Conservation (phyloP, 2,888 invertebrate genomes). For the Buathra laborator region DNA sequence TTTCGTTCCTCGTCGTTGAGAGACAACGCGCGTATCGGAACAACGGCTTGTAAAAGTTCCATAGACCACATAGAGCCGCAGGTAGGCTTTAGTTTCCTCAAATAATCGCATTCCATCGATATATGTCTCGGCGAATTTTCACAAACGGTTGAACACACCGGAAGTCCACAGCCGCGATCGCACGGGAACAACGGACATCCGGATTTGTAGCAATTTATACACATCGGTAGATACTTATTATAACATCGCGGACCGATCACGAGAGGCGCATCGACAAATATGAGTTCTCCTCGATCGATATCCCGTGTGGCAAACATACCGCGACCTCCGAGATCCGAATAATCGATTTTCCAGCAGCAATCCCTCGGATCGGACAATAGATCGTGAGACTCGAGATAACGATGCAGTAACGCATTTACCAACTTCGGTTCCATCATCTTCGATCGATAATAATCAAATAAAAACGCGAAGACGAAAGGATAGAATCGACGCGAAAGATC, state of each 20-base stretch:
- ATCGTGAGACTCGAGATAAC: constrained; percentile 73
- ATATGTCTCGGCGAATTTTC: constrained; percentile 87
- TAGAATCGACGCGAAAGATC: not conserved
- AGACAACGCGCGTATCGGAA: constrained; percentile 85
- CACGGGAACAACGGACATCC: constrained; percentile 86
- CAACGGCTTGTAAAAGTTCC: constrained; percentile 83
- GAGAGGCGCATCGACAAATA: constrained; percentile 90
- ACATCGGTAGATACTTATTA: constrained; percentile 86
- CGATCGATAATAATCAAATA: not conserved
- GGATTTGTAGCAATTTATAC: constrained; percentile 88
- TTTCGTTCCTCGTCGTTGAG: constrained; percentile 85
- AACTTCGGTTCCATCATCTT: constrained; percentile 71
- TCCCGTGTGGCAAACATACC: constrained; percentile 90
- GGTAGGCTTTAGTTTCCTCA: constrained; percentile 87
- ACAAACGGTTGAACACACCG: constrained; percentile 90
- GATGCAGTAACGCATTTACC: constrained; percentile 71
- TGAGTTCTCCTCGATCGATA: constrained; percentile 89
- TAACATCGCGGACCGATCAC: constrained; percentile 90
- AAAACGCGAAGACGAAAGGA: not conserved
- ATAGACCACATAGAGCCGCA: constrained; percentile 81
- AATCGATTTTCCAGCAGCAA: constrained; percentile 87
- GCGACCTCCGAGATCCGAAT: constrained; percentile 89
- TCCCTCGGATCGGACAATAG: constrained; percentile 56
- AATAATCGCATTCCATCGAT: constrained; percentile 88
- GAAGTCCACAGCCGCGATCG: constrained; percentile 88